Evolutionary conservation across 2,797 vertebrate species (phyloP), one percentile per base, ranked within the genome.

Genomic region (Psittacula echo): DNA sequence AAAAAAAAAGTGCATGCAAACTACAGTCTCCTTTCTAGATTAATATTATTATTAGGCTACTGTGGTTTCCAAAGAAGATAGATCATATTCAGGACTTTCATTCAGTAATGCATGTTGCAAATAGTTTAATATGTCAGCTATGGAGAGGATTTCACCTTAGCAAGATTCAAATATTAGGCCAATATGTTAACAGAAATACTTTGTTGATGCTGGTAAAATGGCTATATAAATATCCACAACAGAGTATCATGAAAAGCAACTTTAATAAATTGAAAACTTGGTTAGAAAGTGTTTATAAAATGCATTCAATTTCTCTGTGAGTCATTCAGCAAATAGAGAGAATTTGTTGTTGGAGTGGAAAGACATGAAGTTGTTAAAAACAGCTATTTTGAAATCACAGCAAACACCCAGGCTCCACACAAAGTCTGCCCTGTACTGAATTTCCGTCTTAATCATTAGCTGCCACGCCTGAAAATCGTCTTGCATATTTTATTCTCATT

Each of bases 401-500:
- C 42, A 70, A 75, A 39, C 50, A 39, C 37, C 18, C 30, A 22
- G 62, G 66, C 90, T 81, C 72, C 54, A 11, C 1, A 7, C 30
- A 48, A 90, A 74, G 60, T 20, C 70, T n/a, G 42, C n/a, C 14
- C 45, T 16, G 13, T 0, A 18, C 39, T 18, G 23, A 72, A 44
- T 74, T 81, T 75, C 89, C 64, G 65, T 44, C 89, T 72, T 9
- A 13, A 67, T 89, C 47, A 18, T 84, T 92, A 60, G 77, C 90
- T 91, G 65, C 77, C 42, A 47, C 37, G 62, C 70, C 60, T 71
- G 87, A 94, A 45, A 77, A 61, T 8, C 45, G 39, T 7, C 42
- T 45, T 79, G 85, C 64, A 71, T 91, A 94, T 88, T 93, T 89
- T 56, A 70, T 56, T 77, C 83, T 90, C 77, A 39, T 88, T 93